phyloP scores from a whole-genome alignment of 2,888 invertebrate genomes.

The Conomelus anceps region DNA sequence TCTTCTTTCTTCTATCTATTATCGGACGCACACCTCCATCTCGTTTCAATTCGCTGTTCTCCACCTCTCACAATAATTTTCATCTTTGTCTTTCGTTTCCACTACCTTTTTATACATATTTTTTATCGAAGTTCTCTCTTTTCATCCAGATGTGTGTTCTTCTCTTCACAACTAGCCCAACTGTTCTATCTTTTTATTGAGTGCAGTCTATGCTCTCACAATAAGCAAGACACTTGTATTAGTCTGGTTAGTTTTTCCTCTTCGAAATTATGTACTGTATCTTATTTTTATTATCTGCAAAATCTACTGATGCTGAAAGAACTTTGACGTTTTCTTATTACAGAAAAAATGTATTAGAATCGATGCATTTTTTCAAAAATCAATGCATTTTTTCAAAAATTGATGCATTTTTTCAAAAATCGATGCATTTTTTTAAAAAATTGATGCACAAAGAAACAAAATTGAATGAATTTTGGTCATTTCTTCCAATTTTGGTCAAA shows the following conservation, averaged over 20 bases:
- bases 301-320: too few species aligned
- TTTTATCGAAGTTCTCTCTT: background rate
- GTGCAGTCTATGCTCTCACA: background rate
- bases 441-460: too few species aligned
- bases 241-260: background rate
- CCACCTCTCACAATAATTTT: background rate
- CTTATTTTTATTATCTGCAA: too few species aligned
- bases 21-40: background rate
- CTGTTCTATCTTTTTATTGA: background rate
- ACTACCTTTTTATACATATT: background rate
- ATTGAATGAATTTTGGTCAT: too few species aligned
- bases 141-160: background rate
- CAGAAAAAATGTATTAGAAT: too few species aligned
- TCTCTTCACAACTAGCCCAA: background rate
- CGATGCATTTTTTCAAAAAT: too few species aligned
- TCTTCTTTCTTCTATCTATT: background rate
- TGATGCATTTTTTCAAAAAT: too few species aligned
- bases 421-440: too few species aligned
- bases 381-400: too few species aligned
- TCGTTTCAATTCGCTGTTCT: background rate
- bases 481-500: too few species aligned
- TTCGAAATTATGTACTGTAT: background rate
- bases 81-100: background rate
- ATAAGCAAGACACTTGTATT: background rate
- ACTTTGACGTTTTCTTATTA: too few species aligned